Base-by-base conservation (phyloP, 2,888 invertebrate genomes). In the Antitype chi region DNA sequence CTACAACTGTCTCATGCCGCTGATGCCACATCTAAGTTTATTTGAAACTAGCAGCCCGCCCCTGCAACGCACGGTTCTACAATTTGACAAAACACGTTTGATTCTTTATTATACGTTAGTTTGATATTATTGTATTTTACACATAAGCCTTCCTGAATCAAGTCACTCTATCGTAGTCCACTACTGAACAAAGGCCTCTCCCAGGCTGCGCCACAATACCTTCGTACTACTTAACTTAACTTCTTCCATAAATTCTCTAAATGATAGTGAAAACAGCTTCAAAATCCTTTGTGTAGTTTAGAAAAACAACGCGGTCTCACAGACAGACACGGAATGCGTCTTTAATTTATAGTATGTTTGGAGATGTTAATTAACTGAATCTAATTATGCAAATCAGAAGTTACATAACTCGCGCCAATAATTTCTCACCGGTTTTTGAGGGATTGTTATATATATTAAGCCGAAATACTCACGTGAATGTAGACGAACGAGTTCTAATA, bases 371-470 rank as follows among this genome's bases (percentile, higher is more conserved):
- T 17, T 63, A 71, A 15, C 32, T 38, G 52, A 23, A 76, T 57
- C 5, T 57, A 23, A 47, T 38, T 82, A 81, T 78, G 43, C 20
- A 53, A 78, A 78, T 82, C 17, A 52, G 64, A 15, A 25, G 32
- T 66, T 64, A 82, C 20, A 25, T 77, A 63, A 60, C 20, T 53
- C 15, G 17, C 38, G n/a, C 23, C 38, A 28, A 67, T 73, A 70
- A 73, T 52, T 15, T 52, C 17, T 6, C n/a, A 82, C 81, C 25
- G 67, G 84, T 78, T 72, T 66, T 52, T 28, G 20, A 15, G 11
- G 28, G 38, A 11, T 43, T 67, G 57, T 20, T 2, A 68, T 7
- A 32, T 62, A 47, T 62, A 57, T 47, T 74, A 11, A 63, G 43
- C 52, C 43, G 28, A 74, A 80, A 63, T 68, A 25, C 15, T 67